These are phyloP conservation scores for Ailuropoda melanoleuca DNA, from an alignment of 2,113 vertebrate species.

Conservation along the genomic window DNA sequence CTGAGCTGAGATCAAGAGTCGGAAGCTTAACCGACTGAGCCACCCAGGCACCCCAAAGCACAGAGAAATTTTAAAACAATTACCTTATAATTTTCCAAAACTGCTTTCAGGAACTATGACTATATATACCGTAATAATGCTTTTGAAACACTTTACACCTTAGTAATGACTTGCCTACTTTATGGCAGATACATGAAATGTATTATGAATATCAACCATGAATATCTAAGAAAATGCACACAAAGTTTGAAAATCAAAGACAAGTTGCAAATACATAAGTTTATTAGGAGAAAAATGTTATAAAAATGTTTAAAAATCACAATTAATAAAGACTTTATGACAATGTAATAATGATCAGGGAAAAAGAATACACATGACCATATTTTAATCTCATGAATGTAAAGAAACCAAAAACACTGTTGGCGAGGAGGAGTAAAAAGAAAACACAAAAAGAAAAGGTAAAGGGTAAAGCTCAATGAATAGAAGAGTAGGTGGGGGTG, in stretches of 20 bases:
- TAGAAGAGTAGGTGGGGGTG: background rate
- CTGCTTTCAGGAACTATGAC: constrained; percentile 30
- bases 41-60: background rate
- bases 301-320: constrained; percentile 46
- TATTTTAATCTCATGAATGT: constrained; percentile 44
- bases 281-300: constrained; percentile 34
- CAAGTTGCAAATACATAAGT: background rate
- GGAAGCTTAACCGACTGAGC: background rate
- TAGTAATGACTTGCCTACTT: constrained; percentile 37
- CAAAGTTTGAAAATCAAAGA: constrained; percentile 50
- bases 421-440: background rate
- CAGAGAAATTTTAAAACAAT: background rate
- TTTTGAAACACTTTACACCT: constrained; percentile 16
- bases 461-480: constrained; percentile 29
- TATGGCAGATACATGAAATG: background rate
- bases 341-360: background rate
- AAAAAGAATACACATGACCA: constrained; percentile 24
- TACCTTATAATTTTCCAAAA: constrained; percentile 44
- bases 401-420: constrained; percentile 32
- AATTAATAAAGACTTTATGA: constrained; percentile 42
- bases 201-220: constrained; percentile 20
- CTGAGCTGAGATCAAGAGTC: background rate
- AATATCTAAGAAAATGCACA: constrained; percentile 52
- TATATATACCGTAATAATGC: background rate
- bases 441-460: constrained; percentile 18